Evolutionary conservation across 2,797 vertebrate species (phyloP).

Genomic region (Enoplosus armatus): DNA sequence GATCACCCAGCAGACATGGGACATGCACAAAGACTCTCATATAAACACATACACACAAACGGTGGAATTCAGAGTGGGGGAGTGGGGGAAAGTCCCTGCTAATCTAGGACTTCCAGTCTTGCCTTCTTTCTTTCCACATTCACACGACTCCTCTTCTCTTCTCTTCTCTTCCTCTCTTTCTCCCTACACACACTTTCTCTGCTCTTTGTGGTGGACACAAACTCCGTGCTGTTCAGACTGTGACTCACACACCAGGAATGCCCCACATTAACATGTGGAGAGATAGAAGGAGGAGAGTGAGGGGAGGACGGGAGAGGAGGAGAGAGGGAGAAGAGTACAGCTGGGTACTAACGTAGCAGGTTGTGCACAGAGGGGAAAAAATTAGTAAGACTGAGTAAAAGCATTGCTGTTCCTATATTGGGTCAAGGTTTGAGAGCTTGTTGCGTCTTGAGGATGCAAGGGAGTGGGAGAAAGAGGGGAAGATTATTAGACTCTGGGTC

Average conservation of each 20-base stretch:
- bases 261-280: slow-evolving; percentile 78
- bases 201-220: slow-evolving; percentile 72
- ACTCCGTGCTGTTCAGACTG: slow-evolving; percentile 73
- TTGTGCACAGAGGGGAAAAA: slow-evolving; percentile 31
- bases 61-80: slow-evolving; percentile 55
- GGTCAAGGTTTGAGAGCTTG: slow-evolving; percentile 53
- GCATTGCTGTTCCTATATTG: slow-evolving; percentile 19
- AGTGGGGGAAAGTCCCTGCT: slow-evolving; percentile 78
- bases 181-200: slow-evolving; percentile 51
- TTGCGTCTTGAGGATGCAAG: slow-evolving; percentile 33
- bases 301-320: slow-evolving; percentile 3
- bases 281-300: slow-evolving; percentile 64
- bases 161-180: slow-evolving; percentile 30
- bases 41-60: slow-evolving; percentile 35
- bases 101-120: slow-evolving; percentile 71
- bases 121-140: slow-evolving; percentile 71
- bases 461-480: slow-evolving; percentile 31
- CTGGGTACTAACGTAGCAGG: slow-evolving; percentile 33
- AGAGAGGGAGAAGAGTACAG: slow-evolving; percentile 36
- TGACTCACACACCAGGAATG: slow-evolving; percentile 82
- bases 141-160: slow-evolving; percentile 41
- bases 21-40: slow-evolving; percentile 12
- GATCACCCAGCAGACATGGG: slow-evolving; percentile 27
- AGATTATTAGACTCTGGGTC: slow-evolving; percentile 56
- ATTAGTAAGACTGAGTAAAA: slow-evolving; percentile 31